These are phyloP conservation scores for Penaeus indicus DNA, from an alignment of 1,140 invertebrate genomes.

Conservation along the genomic window DNA sequence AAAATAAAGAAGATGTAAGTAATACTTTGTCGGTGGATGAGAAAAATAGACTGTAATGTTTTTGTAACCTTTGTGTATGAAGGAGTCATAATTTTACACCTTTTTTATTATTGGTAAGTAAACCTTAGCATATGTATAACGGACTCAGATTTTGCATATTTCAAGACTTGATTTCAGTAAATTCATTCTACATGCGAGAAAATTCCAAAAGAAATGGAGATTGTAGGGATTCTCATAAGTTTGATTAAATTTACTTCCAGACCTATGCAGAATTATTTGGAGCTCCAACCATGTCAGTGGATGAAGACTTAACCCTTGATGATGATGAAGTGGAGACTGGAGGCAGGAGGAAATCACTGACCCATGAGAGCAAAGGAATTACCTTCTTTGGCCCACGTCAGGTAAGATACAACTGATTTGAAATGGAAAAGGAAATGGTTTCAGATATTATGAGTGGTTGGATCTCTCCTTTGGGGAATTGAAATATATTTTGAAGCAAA, in stretches of 20 bases:
- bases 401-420: constrained; percentile 1
- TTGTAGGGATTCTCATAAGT: too few species aligned
- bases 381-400: constrained; percentile 69
- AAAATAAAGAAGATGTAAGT: constrained; percentile 47
- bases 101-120: background rate
- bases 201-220: too few species aligned
- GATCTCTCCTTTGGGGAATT: too few species aligned
- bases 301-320: constrained; percentile 61
- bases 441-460: background rate
- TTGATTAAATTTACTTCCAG: constrained; percentile 24
- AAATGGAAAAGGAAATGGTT: background rate
- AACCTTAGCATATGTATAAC: background rate
- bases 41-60: too few species aligned
- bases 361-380: constrained; percentile 67
- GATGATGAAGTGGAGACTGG: constrained; percentile 61
- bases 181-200: too few species aligned
- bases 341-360: constrained; percentile 48
- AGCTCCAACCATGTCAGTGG: constrained; percentile 63
- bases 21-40: background rate
- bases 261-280: constrained; percentile 67
- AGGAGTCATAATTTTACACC: too few species aligned
- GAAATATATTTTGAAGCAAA: too few species aligned
- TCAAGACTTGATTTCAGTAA: too few species aligned
- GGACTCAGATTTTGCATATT: background rate
- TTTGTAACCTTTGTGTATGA: too few species aligned